phyloP scores from a whole-genome alignment of 2,113 vertebrate genomes.

The Ctenodactylus gundi region DNA sequence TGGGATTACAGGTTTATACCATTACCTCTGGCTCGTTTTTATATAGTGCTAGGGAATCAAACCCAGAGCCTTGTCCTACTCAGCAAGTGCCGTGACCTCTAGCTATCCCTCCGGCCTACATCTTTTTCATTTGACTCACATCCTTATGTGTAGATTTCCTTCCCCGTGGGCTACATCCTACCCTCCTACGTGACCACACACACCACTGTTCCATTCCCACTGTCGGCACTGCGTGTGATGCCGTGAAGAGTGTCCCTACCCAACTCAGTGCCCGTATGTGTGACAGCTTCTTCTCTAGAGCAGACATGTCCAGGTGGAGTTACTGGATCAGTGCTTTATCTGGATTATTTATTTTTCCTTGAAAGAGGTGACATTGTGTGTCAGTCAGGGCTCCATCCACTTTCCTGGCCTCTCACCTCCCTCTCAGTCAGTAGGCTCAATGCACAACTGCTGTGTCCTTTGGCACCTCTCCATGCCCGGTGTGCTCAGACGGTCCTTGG shows the following conservation, averaged over 20 bases:
- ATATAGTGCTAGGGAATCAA: no score
- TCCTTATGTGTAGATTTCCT: neutral
- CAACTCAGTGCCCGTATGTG: neutral
- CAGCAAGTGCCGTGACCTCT: no score
- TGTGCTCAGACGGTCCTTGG: neutral
- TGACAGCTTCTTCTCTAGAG: neutral
- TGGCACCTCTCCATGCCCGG: neutral
- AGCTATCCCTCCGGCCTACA: no score
- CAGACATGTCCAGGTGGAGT: neutral
- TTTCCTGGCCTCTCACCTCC: no score
- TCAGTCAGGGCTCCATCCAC: no score
- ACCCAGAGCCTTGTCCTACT: no score
- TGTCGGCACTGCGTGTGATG: no score
- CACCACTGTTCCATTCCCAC: no score
- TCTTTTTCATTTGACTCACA: neutral
- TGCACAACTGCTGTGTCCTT: neutral
- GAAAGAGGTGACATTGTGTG: neutral
- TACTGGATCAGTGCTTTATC: neutral
- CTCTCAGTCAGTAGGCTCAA: neutral
- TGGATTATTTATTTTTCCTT: neutral
- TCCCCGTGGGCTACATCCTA: neutral
- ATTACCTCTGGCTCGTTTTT: no score
- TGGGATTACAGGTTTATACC: no score
- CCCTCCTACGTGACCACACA: neutral
- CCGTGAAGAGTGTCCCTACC: neutral